Evolutionary conservation across 2,113 vertebrate species (phyloP).

Genomic region (Sebastes fasciatus): DNA sequence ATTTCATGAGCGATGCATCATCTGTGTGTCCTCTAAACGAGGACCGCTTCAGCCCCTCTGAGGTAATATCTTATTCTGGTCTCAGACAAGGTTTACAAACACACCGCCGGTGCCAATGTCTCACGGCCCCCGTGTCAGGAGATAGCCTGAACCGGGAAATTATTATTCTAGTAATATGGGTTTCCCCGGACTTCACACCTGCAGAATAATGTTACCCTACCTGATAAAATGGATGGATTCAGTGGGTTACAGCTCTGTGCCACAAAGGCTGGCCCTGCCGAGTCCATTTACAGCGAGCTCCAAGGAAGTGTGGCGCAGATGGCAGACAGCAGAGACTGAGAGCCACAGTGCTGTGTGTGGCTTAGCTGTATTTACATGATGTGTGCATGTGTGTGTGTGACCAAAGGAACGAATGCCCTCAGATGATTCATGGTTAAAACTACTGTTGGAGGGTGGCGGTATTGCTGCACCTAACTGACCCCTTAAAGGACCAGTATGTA

Average conservation of each 20-base stretch:
- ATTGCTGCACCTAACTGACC: neutral
- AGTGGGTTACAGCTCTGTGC: conserved; percentile 29
- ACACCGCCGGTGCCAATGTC: conserved; percentile 47
- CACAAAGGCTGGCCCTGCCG: neutral
- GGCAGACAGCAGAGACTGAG: neutral
- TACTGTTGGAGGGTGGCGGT: too few relatives aligned
- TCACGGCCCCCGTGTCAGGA: conserved; percentile 37
- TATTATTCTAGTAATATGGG: conserved; percentile 54
- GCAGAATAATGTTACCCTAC: conserved; percentile 48
- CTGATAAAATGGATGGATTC: conserved; percentile 46
- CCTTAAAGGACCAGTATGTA: too few relatives aligned
- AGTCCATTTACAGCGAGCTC: conserved; percentile 29
- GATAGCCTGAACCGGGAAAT: conserved; percentile 51
- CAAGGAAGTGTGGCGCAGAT: neutral
- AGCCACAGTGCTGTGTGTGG: neutral
- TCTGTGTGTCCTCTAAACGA: conserved; percentile 69
- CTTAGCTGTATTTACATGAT: neutral
- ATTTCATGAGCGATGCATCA: conserved; percentile 78
- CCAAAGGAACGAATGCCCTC: neutral
- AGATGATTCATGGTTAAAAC: neutral
- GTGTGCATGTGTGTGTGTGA: neutral
- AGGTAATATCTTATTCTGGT: conserved; percentile 74
- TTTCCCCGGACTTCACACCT: conserved; percentile 44
- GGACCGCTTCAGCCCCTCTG: conserved; percentile 45
- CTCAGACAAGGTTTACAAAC: conserved; percentile 68